These are phyloP conservation scores for Notamacropus eugenii DNA, from an alignment of 2,797 vertebrate genomes.

Conservation along the genomic window DNA sequence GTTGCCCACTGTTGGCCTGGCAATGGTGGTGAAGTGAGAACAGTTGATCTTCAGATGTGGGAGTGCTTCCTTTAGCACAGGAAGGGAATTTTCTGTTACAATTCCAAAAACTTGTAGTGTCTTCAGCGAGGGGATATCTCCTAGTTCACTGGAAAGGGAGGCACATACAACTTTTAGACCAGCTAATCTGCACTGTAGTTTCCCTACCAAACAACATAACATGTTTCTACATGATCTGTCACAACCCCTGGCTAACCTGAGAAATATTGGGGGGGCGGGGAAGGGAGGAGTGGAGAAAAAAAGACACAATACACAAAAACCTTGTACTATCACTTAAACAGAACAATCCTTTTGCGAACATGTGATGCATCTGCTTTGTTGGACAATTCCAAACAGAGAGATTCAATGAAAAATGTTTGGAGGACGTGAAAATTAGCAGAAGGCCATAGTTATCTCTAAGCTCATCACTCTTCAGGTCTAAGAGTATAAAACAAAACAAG, in stretches of 20 bases:
- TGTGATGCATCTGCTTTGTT: background rate
- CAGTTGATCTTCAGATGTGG: slow-evolving; percentile 90
- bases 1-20: slow-evolving; percentile 88
- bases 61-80: slow-evolving; percentile 88
- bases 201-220: background rate
- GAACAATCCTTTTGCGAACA: background rate
- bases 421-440: background rate
- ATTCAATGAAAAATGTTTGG: background rate
- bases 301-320: background rate
- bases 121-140: slow-evolving; percentile 86
- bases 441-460: background rate
- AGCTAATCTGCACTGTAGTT: background rate
- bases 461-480: background rate
- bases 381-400: background rate
- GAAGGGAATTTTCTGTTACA: slow-evolving; percentile 88
- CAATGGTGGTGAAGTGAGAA: slow-evolving; percentile 89
- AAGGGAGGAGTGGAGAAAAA: background rate
- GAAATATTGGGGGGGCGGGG: background rate
- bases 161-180: slow-evolving; percentile 57
- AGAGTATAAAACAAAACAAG: background rate
- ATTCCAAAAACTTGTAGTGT: slow-evolving; percentile 94
- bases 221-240: background rate
- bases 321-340: background rate
- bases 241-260: background rate
- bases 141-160: slow-evolving; percentile 88